These are phyloP conservation scores for Ambastaia sidthimunki DNA, from an alignment of 2,797 vertebrate genomes.

Conservation along the genomic window DNA sequence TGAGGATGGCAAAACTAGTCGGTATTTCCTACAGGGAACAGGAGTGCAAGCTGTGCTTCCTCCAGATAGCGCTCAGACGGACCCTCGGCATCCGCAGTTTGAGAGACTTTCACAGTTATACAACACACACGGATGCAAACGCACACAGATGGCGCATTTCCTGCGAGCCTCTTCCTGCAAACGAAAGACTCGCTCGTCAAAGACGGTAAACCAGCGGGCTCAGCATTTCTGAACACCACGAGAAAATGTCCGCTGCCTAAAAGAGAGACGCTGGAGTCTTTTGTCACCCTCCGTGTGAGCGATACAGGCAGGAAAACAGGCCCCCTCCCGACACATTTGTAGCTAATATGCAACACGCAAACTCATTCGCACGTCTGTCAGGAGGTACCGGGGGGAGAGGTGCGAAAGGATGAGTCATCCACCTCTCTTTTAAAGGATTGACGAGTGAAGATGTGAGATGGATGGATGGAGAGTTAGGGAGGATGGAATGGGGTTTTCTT, in stretches of 20 bases:
- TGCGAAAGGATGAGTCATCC: slow-evolving; percentile 59
- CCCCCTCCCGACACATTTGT: slow-evolving; percentile 16
- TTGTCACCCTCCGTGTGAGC: not conserved
- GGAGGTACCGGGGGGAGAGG: slow-evolving; percentile 48
- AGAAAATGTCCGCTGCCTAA: slow-evolving; percentile 16
- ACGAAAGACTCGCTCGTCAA: not conserved
- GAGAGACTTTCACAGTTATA: slow-evolving; percentile 19
- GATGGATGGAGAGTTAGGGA: slow-evolving; percentile 12
- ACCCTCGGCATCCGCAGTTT: slow-evolving; percentile 28
- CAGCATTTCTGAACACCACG: slow-evolving; percentile 22
- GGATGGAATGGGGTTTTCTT: slow-evolving; percentile 56
- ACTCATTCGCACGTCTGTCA: slow-evolving; percentile 7
- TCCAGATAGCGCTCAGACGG: slow-evolving; percentile 51
- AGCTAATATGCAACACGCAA: slow-evolving; percentile 9
- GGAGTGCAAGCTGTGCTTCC: slow-evolving; percentile 52
- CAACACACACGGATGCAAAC: slow-evolving; percentile 26
- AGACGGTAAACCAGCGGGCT: slow-evolving; percentile 19
- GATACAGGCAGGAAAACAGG: slow-evolving; percentile 5
- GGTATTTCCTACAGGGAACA: slow-evolving; percentile 44
- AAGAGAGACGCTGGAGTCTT: slow-evolving; percentile 9
- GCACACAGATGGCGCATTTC: slow-evolving; percentile 30
- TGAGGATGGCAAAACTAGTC: slow-evolving; percentile 8
- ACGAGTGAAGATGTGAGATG: slow-evolving; percentile 11
- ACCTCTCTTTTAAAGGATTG: not conserved
- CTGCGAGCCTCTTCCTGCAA: slow-evolving; percentile 10